phyloP scores from a whole-genome alignment of 2,797 vertebrate species.

The Margarornis squamiger region DNA sequence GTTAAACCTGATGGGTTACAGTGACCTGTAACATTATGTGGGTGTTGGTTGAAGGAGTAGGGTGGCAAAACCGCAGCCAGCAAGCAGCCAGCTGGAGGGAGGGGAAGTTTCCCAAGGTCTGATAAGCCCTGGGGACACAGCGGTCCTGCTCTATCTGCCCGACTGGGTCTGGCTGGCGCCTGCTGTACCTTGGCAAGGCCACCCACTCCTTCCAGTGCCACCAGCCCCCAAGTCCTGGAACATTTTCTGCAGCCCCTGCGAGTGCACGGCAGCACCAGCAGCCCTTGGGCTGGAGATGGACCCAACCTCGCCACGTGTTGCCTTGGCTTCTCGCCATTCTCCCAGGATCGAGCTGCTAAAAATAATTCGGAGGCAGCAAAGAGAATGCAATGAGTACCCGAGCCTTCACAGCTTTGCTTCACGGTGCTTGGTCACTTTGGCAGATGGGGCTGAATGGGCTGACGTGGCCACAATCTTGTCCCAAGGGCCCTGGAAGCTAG shows the following conservation, averaged over 20 bases:
- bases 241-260: background rate
- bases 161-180: background rate
- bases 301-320: fast-evolving
- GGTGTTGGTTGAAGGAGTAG: background rate
- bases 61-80: background rate
- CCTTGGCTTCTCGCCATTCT: background rate
- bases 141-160: background rate
- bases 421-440: fast-evolving
- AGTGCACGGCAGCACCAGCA: background rate
- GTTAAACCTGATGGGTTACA: background rate
- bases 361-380: background rate
- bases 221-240: fast-evolving
- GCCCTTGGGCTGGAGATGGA: fast-evolving
- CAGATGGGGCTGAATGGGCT: background rate
- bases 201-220: fast-evolving
- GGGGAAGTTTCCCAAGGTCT: background rate
- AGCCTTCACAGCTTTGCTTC: background rate
- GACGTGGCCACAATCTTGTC: fast-evolving
- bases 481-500: fast-evolving
- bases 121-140: background rate
- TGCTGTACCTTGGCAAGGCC: background rate
- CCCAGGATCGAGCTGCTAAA: background rate
- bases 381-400: fast-evolving
- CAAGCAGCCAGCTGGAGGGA: background rate
- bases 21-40: background rate